phyloP scores from a whole-genome alignment of 2,888 invertebrate species.

The Lagria hirta region DNA sequence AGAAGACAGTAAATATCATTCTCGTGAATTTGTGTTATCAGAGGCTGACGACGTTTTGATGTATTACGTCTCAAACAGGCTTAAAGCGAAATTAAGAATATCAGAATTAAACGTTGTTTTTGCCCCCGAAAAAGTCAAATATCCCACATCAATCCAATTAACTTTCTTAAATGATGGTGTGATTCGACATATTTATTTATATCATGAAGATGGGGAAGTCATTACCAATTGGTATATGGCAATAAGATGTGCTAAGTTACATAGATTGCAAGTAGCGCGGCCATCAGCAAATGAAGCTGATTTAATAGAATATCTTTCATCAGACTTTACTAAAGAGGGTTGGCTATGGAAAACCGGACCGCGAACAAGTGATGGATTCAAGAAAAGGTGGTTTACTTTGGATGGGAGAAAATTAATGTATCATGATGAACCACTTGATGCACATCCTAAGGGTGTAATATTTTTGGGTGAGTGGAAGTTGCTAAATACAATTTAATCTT shows the following conservation, averaged over 20 bases:
- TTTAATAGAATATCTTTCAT: slow-evolving; percentile 70
- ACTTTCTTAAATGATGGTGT: slow-evolving; percentile 83
- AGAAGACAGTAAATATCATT: slow-evolving; percentile 81
- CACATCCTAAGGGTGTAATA: slow-evolving; percentile 88
- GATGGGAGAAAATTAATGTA: slow-evolving; percentile 92
- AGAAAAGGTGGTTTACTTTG: slow-evolving; percentile 85
- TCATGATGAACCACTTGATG: slow-evolving; percentile 82
- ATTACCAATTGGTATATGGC: slow-evolving; percentile 77
- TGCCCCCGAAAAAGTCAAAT: slow-evolving; percentile 76
- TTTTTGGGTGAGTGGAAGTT: slow-evolving; percentile 67
- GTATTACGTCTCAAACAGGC: slow-evolving; percentile 73
- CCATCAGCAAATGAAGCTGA: slow-evolving; percentile 75
- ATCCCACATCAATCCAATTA: slow-evolving; percentile 74
- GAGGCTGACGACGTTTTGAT: slow-evolving; percentile 80
- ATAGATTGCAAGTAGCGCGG: slow-evolving; percentile 80
- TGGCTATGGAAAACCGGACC: slow-evolving; percentile 91
- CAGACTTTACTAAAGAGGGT: slow-evolving; percentile 84
- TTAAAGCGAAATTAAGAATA: slow-evolving; percentile 78
- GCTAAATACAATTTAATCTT: no score
- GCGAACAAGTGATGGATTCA: slow-evolving; percentile 75
- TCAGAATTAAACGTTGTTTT: slow-evolving; percentile 84
- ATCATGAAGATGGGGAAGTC: slow-evolving; percentile 82
- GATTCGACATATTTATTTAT: slow-evolving; percentile 84
- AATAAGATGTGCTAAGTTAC: slow-evolving; percentile 77
- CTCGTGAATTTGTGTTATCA: slow-evolving; percentile 78